Base-by-base conservation (phyloP, 2,797 vertebrate species). In the Steatocranus sp. region DNA sequence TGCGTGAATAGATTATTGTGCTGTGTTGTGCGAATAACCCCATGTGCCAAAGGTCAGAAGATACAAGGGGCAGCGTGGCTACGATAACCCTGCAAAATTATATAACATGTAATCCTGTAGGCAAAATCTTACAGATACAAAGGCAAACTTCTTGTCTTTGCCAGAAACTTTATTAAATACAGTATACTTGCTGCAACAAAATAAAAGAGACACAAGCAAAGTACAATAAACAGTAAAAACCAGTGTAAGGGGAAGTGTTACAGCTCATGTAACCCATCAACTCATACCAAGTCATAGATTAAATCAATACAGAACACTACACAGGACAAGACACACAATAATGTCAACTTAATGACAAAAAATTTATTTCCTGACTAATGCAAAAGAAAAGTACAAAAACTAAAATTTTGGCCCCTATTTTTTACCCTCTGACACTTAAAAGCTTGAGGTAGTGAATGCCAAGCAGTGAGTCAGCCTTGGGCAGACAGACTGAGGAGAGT, bases 401-500 rank as follows among this genome's bases (percentile, higher is more conserved):
- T 5, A 34, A 61, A n/a, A 3, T 8, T 5, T 23, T 32, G 68
- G 11, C 17, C 68, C 43, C 7, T 48, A 48, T 73, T 48, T 73
- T 70, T 70, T 70, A 30, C 43, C 2, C 25, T 30, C 25, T 73
- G 68, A n/a, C 41, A 48, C 25, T 30, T 73, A 48, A 27, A 48
- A 48, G 17, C 41, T 48, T 48, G 41, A 73, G 25, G 2, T 3
- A 30, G 80, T 83, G 32, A 66, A 86, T 82, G 49, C 68, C 79
- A 84, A 79, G 79, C 74, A 78, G 23, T 75, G 53, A 89, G 27
- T 50, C 73, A 81, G 77, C 84, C 7, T 81, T 73, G 46, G 54
- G 85, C 75, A 63, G 53, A 77, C 32, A 80, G 66, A 66, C 81
- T 81, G 83, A 82, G 70, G 48, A 34, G 34, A 83, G 53, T 36